phyloP scores from a whole-genome alignment of 2,113 vertebrate genomes.

The Grantiella picta region DNA sequence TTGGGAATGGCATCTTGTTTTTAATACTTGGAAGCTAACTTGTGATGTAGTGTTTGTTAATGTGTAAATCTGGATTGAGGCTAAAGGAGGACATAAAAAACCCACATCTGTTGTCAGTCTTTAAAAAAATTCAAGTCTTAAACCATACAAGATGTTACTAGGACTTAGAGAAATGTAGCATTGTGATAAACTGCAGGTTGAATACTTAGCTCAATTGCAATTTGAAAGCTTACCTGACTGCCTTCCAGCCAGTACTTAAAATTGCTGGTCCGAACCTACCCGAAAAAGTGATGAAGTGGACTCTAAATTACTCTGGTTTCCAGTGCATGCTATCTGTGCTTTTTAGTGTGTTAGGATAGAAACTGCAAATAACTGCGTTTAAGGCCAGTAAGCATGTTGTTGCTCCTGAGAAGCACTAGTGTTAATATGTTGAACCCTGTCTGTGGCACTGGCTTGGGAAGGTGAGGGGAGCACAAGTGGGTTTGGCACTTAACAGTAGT shows the following conservation, averaged over 20 bases:
- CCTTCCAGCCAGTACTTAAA: not conserved
- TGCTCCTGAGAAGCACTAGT: not conserved
- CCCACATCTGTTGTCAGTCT: accelerated
- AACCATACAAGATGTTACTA: not conserved
- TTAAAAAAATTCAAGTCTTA: not conserved
- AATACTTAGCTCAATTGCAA: not conserved
- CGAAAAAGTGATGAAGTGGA: not conserved
- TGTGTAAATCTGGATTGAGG: not conserved
- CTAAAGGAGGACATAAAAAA: not conserved
- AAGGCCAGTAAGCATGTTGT: not conserved
- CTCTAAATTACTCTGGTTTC: not conserved
- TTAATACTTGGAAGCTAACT: not conserved
- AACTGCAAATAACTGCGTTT: not conserved
- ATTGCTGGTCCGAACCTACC: not conserved
- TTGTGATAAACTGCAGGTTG: not conserved
- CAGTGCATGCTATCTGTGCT: accelerated
- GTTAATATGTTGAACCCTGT: not conserved
- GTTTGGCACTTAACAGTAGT: no score
- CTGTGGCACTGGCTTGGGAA: not conserved
- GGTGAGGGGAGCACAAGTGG: not conserved
- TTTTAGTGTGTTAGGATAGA: not conserved
- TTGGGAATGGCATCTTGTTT: not conserved
- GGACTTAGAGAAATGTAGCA: not conserved
- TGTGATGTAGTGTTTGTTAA: not conserved
- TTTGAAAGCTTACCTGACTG: not conserved